A percentile compares a stretch with the other conserved stretches of the same genome.
These are phyloP conservation scores for Rynchops niger DNA, from an alignment of 2,113 vertebrate species.

Conservation along the genomic window DNA sequence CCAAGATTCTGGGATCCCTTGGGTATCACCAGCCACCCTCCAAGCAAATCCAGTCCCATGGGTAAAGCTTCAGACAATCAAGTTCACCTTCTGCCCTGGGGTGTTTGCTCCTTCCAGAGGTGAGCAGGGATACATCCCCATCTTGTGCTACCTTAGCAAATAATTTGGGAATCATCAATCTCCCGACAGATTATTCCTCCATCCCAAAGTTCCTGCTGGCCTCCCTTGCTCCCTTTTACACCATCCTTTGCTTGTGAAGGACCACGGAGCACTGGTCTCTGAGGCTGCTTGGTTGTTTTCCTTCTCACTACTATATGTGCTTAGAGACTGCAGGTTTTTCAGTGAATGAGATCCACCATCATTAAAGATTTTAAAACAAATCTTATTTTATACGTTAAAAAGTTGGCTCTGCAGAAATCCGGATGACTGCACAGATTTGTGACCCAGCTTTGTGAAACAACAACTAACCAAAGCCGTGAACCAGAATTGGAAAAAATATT, in stretches of 20 bases:
- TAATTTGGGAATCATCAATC: neutral
- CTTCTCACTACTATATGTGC: too few species aligned
- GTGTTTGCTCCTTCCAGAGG: neutral
- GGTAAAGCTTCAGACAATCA: neutral
- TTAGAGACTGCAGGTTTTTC: neutral
- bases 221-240: neutral
- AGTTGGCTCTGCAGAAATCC: neutral
- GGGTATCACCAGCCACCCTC: neutral
- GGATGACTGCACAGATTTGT: neutral
- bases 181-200: neutral
- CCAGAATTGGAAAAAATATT: neutral
- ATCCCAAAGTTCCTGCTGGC: neutral
- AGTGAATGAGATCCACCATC: neutral
- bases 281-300: neutral
- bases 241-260: neutral
- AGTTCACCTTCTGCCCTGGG: neutral
- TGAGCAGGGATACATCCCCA: neutral
- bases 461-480: neutral
- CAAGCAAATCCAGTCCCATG: fast-evolving
- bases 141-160: neutral
- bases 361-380: neutral
- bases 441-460: neutral
- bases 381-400: neutral
- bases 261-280: neutral
- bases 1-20: neutral